Conservation (phyloP, 2,113 vertebrate genomes). For the Rhabdornis inornatus region DNA sequence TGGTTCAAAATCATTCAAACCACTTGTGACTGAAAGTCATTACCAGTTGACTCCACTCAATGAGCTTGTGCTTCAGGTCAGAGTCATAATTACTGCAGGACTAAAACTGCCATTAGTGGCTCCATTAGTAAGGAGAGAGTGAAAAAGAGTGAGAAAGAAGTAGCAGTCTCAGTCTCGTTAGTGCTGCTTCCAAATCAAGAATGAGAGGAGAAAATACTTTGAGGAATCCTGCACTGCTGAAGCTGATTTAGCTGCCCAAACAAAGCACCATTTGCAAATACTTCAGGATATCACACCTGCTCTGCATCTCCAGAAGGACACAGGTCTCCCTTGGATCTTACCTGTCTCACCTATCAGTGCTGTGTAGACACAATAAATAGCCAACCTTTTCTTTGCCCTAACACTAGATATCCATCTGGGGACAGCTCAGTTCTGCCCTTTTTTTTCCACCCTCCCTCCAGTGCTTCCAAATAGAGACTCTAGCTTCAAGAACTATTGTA, state of each 20-base stretch:
- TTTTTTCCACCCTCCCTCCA: neutral
- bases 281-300: neutral
- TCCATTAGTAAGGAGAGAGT: neutral
- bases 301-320: neutral
- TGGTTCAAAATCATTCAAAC: slow-evolving; percentile 51
- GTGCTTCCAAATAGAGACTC: neutral
- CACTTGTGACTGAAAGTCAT: slow-evolving; percentile 60
- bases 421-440: neutral
- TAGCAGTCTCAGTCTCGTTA: neutral
- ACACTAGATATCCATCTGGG: neutral
- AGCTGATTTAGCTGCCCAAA: neutral
- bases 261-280: neutral
- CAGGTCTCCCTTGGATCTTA: neutral
- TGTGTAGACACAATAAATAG: neutral
- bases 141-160: neutral
- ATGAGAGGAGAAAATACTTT: neutral
- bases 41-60: slow-evolving; percentile 55
- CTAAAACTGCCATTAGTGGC: neutral
- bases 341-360: neutral
- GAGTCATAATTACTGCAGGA: slow-evolving; percentile 48
- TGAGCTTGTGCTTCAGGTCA: slow-evolving; percentile 51
- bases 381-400: fast-evolving
- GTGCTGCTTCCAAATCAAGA: neutral
- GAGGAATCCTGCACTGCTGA: neutral
- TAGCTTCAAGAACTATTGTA: neutral